Evolutionary conservation across 2,113 vertebrate species (phyloP).

Genomic region (Oryzias javanicus): DNA sequence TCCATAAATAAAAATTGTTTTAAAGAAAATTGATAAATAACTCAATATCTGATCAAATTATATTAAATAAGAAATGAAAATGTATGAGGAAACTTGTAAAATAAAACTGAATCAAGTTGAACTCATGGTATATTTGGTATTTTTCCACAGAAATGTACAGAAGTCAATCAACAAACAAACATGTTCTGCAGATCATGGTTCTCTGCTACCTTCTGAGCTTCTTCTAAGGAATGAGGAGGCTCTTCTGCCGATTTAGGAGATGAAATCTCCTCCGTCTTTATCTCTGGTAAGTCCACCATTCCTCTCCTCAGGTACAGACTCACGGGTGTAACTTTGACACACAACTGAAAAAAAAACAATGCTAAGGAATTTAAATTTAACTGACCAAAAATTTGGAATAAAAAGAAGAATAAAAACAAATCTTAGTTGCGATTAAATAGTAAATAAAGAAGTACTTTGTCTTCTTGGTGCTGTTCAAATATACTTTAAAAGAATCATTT

Average conservation of each 20-base stretch:
- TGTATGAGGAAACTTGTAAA: too few relatives aligned
- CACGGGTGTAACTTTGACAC: slow-evolving; percentile 74
- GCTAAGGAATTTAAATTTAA: too few relatives aligned
- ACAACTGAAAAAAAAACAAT: slow-evolving; percentile 67
- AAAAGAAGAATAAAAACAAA: too few relatives aligned
- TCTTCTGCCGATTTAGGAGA: slow-evolving; percentile 5
- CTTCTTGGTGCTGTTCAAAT: background rate
- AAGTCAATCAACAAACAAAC: background rate
- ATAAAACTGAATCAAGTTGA: too few relatives aligned
- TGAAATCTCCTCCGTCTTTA: slow-evolving; percentile 16
- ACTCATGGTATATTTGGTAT: too few relatives aligned
- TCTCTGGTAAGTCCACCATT: slow-evolving; percentile 51
- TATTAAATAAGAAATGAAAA: too few relatives aligned
- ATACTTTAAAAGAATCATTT: background rate
- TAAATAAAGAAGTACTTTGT: background rate
- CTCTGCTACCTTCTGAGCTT: slow-evolving; percentile 1
- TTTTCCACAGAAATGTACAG: too few relatives aligned
- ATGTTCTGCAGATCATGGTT: background rate
- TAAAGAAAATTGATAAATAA: too few relatives aligned
- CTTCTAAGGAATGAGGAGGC: background rate
- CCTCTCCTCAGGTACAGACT: slow-evolving; percentile 78
- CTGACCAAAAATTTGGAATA: too few relatives aligned
- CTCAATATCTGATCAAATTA: too few relatives aligned
- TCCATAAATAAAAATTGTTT: too few relatives aligned
- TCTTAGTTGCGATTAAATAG: background rate